Evolutionary conservation across 2,797 vertebrate genomes (phyloP).

Genomic region (Hylomyscus alleni): DNA sequence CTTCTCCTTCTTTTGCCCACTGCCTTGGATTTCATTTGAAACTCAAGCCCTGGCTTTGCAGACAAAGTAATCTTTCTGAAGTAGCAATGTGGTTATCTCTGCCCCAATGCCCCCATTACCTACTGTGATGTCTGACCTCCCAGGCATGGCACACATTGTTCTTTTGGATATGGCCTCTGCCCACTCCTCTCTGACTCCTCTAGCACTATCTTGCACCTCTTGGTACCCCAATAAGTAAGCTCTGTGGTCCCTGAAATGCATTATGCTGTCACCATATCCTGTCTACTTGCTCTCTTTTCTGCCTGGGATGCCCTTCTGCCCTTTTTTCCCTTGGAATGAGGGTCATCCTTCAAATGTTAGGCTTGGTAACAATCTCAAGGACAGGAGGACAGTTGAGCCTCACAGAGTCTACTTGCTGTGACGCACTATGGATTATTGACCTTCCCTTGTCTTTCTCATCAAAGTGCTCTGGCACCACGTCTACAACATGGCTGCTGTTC

Average conservation of each 20-base stretch:
- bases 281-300: background rate
- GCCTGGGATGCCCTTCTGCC: background rate
- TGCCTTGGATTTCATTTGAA: background rate
- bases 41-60: background rate
- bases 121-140: background rate
- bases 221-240: background rate
- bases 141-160: background rate
- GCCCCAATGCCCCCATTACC: background rate
- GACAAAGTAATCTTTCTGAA: background rate
- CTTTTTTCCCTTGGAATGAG: conserved; percentile 39
- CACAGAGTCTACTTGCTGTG: background rate
- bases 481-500: background rate
- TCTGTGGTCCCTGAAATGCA: conserved; percentile 12
- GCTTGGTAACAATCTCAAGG: conserved; percentile 30
- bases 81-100: background rate
- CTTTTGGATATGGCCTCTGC: background rate
- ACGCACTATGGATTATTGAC: background rate
- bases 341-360: conserved; percentile 41
- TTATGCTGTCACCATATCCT: conserved; percentile 33
- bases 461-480: background rate
- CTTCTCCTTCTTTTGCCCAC: background rate
- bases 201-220: background rate
- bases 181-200: background rate
- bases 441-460: background rate
- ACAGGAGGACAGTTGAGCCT: background rate